Evolutionary conservation across 2,888 invertebrate genomes (phyloP), one percentile per base, ranked within the genome.

Genomic region (Charanyca ferruginea): DNA sequence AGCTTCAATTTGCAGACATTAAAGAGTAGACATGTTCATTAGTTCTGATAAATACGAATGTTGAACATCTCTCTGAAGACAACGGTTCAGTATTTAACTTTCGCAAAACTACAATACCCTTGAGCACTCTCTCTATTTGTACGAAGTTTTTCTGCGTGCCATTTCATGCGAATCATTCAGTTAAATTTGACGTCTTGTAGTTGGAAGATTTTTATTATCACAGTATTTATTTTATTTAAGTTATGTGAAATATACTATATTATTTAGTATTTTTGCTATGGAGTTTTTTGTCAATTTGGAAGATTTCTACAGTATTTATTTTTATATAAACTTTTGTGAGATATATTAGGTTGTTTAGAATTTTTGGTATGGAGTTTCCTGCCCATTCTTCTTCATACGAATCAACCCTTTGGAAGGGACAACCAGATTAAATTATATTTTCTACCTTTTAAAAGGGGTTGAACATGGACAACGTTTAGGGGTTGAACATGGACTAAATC

Each of bases 11-110:
- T 42, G 35, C 23, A 20, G 7, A 73, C 18, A 68, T 2, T 54
- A 28, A 5, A 28, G 1, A 28, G 38, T 47, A 13, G 32, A 35
- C 41, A 63, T 25, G 28, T 68, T 61, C 62, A 54, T 54, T 58
- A 58, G 61, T 57, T 53, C 42, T 53, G 32, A 48, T 57, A 58
- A 57, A 69, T 58, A 54, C 38, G 52, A 59, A 70, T 38, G 59
- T 65, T 59, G 44, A 71, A 71, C 72, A 53, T 48, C n/a, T 52
- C n/a, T 47, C 49, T 20, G 22, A 13, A 51, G 65, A 59, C 54
- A 59, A 54, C 47, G 59, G 38, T 23, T 55, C 7, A 55, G 51
- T 76, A 54, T 71, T 71, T 77, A 59, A 65, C 65, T 77, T 77
- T 47, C 25, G 22, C 18, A 38, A 59, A 77, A 77, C 55, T 77